A percentile compares a stretch with the other conserved stretches of the same genome.
Evolutionary conservation across 2,113 vertebrate genomes (phyloP).

Genomic region (Anarrhichthys ocellatus): DNA sequence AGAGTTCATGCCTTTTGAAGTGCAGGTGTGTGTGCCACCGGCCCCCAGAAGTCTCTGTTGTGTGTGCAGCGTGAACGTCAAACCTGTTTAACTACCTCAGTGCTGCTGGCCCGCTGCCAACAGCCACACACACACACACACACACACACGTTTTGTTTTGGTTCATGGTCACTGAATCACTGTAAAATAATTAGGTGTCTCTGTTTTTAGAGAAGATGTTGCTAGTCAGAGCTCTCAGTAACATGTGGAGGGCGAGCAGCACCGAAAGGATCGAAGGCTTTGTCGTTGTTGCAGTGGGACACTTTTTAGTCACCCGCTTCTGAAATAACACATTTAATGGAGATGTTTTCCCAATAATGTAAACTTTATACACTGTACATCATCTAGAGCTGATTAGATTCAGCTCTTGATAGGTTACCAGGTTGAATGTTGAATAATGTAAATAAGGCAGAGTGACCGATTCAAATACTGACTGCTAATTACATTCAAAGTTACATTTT

Average conservation of each 20-base stretch:
- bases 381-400: not conserved
- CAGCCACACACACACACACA: not conserved
- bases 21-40: constrained; percentile 1
- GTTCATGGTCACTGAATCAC: constrained; percentile 42
- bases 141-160: constrained; percentile 29
- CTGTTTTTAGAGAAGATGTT: constrained; percentile 24
- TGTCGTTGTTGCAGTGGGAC: not conserved
- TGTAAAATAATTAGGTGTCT: constrained; percentile 33
- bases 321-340: constrained; percentile 49
- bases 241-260: not conserved
- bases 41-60: constrained; percentile 16
- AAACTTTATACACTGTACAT: not conserved
- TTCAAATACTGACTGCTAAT: not conserved
- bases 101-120: constrained; percentile 35
- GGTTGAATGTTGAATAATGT: not conserved
- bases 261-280: not conserved
- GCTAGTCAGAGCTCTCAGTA: constrained; percentile 21
- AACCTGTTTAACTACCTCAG: constrained; percentile 50
- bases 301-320: constrained; percentile 14
- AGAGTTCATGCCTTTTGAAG: constrained; percentile 53
- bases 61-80: constrained; percentile 17
- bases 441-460: not conserved
- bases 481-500: not conserved
- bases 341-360: constrained; percentile 15
- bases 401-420: not conserved